Conservation (phyloP, 2,113 vertebrate species). For the Equus przewalskii region DNA sequence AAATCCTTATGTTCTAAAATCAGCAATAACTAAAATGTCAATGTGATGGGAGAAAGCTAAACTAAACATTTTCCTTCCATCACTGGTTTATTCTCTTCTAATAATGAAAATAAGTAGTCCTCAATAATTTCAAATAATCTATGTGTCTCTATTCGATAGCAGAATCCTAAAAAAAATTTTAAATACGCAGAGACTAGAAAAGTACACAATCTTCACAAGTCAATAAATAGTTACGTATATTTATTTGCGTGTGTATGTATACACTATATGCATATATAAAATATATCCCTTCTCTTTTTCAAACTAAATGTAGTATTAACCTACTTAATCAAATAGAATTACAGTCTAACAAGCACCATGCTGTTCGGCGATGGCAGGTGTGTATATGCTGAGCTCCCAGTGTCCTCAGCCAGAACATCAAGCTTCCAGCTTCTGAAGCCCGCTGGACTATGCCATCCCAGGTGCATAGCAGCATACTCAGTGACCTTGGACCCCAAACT, state of each 20-base stretch:
- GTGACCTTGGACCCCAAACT: neutral
- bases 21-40: no score
- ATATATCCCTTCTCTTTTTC: neutral
- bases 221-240: neutral
- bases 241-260: neutral
- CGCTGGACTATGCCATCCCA: fast-evolving
- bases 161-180: neutral
- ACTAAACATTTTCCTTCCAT: no score
- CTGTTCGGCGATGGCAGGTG: neutral
- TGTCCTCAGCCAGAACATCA: neutral
- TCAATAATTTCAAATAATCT: no score
- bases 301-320: neutral
- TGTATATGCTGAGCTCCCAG: neutral
- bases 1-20: no score
- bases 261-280: neutral
- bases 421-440: neutral
- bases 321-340: neutral
- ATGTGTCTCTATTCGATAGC: neutral
- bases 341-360: neutral
- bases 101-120: no score
- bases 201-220: neutral
- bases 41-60: no score
- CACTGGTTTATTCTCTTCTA: no score
- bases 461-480: neutral
- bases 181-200: neutral